phyloP scores from a whole-genome alignment of 2,113 vertebrate genomes.

The Corythoichthys intestinalis region DNA sequence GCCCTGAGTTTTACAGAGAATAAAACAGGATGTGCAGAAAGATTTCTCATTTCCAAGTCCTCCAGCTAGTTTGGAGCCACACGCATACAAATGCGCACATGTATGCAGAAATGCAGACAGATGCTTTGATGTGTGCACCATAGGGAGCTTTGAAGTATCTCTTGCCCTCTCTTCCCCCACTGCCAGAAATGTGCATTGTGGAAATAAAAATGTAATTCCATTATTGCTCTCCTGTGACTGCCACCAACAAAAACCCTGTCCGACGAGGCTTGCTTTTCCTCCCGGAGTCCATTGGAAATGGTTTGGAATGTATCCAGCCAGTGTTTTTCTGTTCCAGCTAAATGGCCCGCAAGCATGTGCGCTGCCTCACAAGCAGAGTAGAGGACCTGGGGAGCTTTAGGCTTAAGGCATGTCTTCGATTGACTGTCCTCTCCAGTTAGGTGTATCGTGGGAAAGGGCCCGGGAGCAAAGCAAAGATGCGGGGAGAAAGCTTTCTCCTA shows the following conservation, averaged over 20 bases:
- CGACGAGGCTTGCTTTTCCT: slow-evolving; percentile 5
- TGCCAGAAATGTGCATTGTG: neutral
- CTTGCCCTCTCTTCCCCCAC: neutral
- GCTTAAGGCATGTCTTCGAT: slow-evolving; percentile 55
- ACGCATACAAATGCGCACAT: slow-evolving; percentile 5
- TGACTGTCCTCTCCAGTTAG: slow-evolving; percentile 65
- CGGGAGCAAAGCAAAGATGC: neutral
- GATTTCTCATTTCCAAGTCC: slow-evolving; percentile 16
- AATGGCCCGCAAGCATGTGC: slow-evolving; percentile 40
- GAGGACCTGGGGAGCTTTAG: slow-evolving; percentile 19
- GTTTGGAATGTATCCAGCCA: slow-evolving; percentile 21
- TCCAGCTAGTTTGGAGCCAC: slow-evolving; percentile 7
- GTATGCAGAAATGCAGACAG: slow-evolving; percentile 12
- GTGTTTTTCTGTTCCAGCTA: slow-evolving; percentile 42
- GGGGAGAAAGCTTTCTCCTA: slow-evolving; percentile 7
- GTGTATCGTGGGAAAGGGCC: slow-evolving; percentile 40
- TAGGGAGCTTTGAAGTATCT: neutral
- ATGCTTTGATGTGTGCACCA: slow-evolving; percentile 16
- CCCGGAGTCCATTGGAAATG: slow-evolving; percentile 32
- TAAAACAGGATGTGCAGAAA: slow-evolving; percentile 4
- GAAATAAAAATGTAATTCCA: slow-evolving; percentile 12
- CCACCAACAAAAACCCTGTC: slow-evolving; percentile 1
- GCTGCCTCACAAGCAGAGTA: slow-evolving; percentile 45
- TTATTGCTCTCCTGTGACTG: slow-evolving; percentile 2
- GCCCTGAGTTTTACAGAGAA: neutral